A percentile compares a stretch with the other conserved stretches of the same genome.
These are phyloP conservation scores for Triplophysa rosa DNA, from an alignment of 2,113 vertebrate genomes.

Conservation along the genomic window DNA sequence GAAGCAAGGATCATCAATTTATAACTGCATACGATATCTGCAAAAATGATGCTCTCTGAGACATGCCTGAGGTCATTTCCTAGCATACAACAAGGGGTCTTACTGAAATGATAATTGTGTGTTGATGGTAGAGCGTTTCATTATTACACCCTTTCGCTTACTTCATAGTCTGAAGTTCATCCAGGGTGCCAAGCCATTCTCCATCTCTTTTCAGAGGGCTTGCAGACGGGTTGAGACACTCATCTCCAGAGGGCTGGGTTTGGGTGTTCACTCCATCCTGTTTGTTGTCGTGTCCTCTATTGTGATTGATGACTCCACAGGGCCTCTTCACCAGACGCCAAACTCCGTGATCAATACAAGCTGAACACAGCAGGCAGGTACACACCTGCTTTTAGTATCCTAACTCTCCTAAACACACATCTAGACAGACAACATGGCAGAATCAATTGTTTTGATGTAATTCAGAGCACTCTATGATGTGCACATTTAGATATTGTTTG, in stretches of 20 bases:
- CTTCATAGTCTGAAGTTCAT: not conserved
- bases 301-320: slow-evolving; percentile 35
- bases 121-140: not conserved
- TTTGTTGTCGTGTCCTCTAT: slow-evolving; percentile 36
- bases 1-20: not conserved
- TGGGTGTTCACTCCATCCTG: slow-evolving; percentile 25
- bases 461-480: not conserved
- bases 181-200: slow-evolving; percentile 7
- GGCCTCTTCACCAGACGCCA: slow-evolving; percentile 6
- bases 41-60: not conserved
- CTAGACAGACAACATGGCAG: slow-evolving; percentile 11
- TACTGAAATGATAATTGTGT: not conserved
- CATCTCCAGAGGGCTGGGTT: slow-evolving; percentile 14
- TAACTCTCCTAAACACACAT: slow-evolving; percentile 27
- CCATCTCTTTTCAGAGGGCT: not conserved
- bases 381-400: slow-evolving; percentile 21
- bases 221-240: not conserved
- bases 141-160: not conserved
- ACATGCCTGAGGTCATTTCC: not conserved
- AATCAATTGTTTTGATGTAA: not conserved
- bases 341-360: slow-evolving; percentile 26
- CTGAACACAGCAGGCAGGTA: slow-evolving; percentile 15
- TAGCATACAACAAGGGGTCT: not conserved
- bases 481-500: not conserved
- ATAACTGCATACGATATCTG: slow-evolving; percentile 2